Conservation (phyloP, 1,140 invertebrate species). For the Cepaea nemoralis region DNA sequence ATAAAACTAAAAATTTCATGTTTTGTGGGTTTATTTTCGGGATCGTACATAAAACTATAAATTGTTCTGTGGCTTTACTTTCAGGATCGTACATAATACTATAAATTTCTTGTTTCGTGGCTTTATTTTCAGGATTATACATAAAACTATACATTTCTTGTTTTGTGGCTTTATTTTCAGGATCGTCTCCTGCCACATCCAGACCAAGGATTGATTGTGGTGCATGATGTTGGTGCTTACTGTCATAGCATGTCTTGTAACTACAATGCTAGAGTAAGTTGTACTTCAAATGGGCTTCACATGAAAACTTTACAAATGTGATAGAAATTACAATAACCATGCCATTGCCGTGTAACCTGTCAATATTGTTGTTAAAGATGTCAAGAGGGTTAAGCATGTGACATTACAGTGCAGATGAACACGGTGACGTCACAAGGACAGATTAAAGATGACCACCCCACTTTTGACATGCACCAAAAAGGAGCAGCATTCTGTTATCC, state of each 20-base stretch:
- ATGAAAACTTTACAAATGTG: too few species aligned
- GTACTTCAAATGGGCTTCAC: too few species aligned
- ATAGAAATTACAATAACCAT: too few species aligned
- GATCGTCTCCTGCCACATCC: conserved; percentile 61
- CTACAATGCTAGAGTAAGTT: conserved; percentile 71
- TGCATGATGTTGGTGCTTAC: conserved; percentile 74
- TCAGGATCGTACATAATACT: not conserved
- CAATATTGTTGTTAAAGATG: too few species aligned
- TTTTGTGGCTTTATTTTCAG: conserved; percentile 43
- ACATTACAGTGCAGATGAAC: too few species aligned
- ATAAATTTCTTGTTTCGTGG: not conserved
- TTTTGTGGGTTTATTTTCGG: not conserved
- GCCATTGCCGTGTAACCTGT: too few species aligned
- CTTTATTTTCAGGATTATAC: not conserved
- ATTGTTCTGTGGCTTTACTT: too few species aligned
- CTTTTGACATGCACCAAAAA: too few species aligned
- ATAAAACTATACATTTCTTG: not conserved
- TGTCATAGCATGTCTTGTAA: conserved; percentile 72
- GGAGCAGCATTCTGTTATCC: too few species aligned
- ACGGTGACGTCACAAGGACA: too few species aligned
- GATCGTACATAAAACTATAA: not conserved
- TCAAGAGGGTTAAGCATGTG: too few species aligned
- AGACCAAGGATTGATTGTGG: conserved; percentile 64
- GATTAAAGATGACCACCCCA: too few species aligned
- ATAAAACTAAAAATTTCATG: not conserved